These are phyloP conservation scores for Conger conger DNA, from an alignment of 2,113 vertebrate species.

Conservation along the genomic window DNA sequence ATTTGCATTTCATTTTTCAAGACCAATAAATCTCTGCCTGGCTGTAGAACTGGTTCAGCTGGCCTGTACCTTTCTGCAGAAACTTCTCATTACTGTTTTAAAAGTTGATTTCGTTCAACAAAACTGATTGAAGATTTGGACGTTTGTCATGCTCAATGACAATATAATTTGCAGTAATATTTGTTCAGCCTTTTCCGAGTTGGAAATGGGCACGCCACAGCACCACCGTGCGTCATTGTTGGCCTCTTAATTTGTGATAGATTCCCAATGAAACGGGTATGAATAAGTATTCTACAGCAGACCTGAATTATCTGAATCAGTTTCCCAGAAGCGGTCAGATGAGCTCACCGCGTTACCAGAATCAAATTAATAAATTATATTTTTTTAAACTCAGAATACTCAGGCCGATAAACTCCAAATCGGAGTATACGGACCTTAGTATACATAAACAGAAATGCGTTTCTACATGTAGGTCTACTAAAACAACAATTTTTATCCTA, in stretches of 20 bases:
- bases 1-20: background rate
- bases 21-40: background rate
- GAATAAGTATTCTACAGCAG: background rate
- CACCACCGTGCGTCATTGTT: background rate
- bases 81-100: background rate
- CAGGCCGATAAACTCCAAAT: background rate
- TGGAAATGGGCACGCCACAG: background rate
- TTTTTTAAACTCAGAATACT: background rate
- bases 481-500: background rate
- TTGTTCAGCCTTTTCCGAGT: background rate
- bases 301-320: background rate
- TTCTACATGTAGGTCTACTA: background rate
- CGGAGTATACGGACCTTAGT: background rate
- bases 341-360: background rate
- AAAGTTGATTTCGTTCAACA: background rate
- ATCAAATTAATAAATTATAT: background rate
- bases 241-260: background rate
- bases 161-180: background rate
- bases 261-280: background rate
- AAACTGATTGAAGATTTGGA: background rate
- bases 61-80: background rate
- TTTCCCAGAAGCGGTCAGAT: slow-evolving; percentile 13
- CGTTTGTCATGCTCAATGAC: background rate
- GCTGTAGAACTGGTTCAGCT: background rate
- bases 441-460: background rate